Conservation (phyloP, 30 jellyfish, hydroid and myxozoan species). For the Turritopsis dohrnii region DNA sequence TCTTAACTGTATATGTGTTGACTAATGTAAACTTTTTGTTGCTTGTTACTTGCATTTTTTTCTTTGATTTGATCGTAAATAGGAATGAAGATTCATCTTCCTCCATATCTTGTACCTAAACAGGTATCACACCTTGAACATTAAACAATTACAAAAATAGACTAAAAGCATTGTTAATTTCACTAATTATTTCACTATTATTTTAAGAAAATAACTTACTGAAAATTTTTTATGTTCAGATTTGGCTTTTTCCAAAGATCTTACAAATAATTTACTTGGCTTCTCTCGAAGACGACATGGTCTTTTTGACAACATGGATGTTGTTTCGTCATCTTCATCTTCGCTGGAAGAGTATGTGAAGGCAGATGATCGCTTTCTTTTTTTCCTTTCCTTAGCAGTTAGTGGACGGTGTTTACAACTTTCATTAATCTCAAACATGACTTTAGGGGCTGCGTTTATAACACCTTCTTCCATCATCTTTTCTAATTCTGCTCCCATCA, state of each 20-base stretch:
- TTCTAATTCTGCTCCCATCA: background rate
- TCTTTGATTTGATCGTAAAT: background rate
- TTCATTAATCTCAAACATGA: background rate
- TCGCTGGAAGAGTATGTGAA: too few species aligned
- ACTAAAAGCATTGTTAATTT: background rate
- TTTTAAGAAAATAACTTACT: background rate
- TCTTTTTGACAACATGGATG: background rate
- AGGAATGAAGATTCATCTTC: background rate
- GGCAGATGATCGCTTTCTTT: too few species aligned
- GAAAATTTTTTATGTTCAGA: background rate
- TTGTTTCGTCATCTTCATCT: background rate
- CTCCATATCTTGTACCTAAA: background rate
- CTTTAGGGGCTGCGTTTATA: too few species aligned
- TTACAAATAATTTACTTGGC: background rate
- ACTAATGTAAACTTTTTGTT: background rate
- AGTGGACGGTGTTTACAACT: background rate
- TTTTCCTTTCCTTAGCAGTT: background rate
- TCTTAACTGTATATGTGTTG: background rate
- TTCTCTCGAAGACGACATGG: too few species aligned
- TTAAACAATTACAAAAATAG: too few species aligned
- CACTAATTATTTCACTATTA: too few species aligned
- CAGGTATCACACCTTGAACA: too few species aligned
- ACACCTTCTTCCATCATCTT: background rate
- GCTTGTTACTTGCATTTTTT: background rate
- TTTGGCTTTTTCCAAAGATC: slow-evolving; percentile 1